Evolutionary conservation across 2,888 invertebrate species (phyloP).

Genomic region (Ectemnius continuus): DNA sequence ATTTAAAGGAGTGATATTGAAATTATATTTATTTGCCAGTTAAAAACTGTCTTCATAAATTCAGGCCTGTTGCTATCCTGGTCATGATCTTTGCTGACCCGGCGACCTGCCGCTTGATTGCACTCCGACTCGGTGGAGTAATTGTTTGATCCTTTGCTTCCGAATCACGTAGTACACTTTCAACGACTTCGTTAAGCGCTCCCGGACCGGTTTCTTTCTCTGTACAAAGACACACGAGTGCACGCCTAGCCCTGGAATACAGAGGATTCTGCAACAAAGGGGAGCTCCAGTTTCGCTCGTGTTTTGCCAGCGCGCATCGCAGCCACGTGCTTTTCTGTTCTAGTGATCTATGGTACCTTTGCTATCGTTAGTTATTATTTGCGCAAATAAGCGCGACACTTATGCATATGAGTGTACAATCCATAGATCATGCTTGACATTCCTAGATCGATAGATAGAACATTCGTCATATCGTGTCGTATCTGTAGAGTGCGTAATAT

Average conservation of each 20-base stretch:
- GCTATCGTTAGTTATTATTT: background rate
- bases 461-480: background rate
- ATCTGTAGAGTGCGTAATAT: too few relatives aligned
- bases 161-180: constrained; percentile 1
- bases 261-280: constrained; percentile 1
- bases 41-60: too few relatives aligned
- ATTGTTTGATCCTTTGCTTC: constrained; percentile 4
- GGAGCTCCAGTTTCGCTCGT: background rate
- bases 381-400: constrained; percentile 6
- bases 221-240: background rate
- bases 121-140: background rate
- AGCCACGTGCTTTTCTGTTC: constrained; percentile 2
- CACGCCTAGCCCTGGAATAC: background rate
- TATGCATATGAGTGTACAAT: background rate
- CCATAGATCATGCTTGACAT: background rate
- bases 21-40: too few relatives aligned
- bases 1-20: too few relatives aligned
- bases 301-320: background rate
- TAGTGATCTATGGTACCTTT: background rate
- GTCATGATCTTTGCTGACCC: too few relatives aligned
- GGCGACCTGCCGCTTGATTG: too few relatives aligned
- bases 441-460: background rate
- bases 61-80: too few relatives aligned
- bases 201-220: background rate
- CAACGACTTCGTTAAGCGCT: background rate